Evolutionary conservation across 2,113 vertebrate genomes (phyloP).

Genomic region (Rhinopomastus cyanomelas): DNA sequence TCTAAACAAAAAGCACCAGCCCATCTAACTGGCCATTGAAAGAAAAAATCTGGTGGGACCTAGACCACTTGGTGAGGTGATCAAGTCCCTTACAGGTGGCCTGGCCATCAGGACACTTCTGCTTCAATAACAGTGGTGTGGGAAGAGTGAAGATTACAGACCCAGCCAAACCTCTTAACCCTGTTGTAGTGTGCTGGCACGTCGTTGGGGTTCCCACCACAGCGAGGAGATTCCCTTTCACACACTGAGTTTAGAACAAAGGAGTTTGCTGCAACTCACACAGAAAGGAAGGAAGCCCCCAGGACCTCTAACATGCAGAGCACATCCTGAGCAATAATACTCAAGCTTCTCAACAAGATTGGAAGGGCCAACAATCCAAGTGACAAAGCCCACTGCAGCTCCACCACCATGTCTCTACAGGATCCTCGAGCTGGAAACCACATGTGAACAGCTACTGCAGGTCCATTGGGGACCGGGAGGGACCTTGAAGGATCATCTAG

Average conservation of each 20-base stretch:
- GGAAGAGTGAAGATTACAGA: background rate
- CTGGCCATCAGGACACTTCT: background rate
- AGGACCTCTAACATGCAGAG: fast-evolving
- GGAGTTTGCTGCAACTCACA: background rate
- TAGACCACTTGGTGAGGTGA: background rate
- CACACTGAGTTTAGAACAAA: background rate
- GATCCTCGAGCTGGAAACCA: background rate
- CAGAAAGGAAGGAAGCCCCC: background rate
- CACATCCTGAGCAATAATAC: background rate
- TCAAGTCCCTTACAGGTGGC: background rate
- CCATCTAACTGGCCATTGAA: background rate
- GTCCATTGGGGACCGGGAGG: too few species aligned
- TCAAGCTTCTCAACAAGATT: background rate
- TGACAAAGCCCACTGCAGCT: background rate
- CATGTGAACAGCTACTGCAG: background rate
- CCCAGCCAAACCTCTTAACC: background rate
- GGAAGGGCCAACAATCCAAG: background rate
- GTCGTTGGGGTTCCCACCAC: background rate
- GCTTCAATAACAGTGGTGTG: background rate
- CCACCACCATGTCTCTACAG: background rate
- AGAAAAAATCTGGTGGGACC: background rate
- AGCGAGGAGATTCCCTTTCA: background rate
- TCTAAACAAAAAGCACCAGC: background rate
- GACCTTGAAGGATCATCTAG: too few species aligned
- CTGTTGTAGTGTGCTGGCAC: background rate